Percentiles rank a stretch among this genome's conserved stretches.
phyloP scores from a whole-genome alignment of 2,888 invertebrate species.

The Sminthurides aquaticus region DNA sequence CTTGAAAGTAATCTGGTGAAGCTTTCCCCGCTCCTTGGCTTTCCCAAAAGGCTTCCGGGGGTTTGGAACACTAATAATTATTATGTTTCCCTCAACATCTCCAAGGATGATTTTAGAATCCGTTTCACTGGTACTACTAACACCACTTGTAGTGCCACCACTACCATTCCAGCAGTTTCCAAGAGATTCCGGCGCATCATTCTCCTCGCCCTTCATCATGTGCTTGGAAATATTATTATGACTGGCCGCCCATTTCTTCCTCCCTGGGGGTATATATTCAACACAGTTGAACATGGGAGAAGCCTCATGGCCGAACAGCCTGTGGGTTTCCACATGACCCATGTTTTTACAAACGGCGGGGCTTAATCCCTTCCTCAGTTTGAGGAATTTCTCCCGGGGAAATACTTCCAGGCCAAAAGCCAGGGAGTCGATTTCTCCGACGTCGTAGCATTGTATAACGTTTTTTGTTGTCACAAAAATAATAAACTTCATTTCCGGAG shows the following conservation, averaged over 20 bases:
- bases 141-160: not conserved
- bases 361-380: conserved; percentile 22
- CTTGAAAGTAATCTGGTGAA: conserved; percentile 24
- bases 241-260: not conserved
- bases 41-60: conserved; percentile 25
- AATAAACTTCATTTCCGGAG: conserved; percentile 25
- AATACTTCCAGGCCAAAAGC: conserved; percentile 35
- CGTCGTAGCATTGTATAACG: conserved; percentile 38
- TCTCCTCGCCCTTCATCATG: too few relatives aligned
- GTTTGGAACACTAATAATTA: conserved; percentile 29
- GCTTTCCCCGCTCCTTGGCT: conserved; percentile 31
- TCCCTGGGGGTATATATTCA: conserved; percentile 19
- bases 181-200: not conserved
- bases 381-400: conserved; percentile 32
- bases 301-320: conserved; percentile 28
- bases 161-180: not conserved
- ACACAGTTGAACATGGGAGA: conserved; percentile 29
- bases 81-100: conserved; percentile 31
- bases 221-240: not conserved
- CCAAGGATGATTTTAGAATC: conserved; percentile 31
- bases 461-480: conserved; percentile 36
- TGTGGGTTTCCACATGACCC: conserved; percentile 38
- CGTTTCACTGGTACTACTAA: not conserved
- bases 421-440: conserved; percentile 35
- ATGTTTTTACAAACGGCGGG: conserved; percentile 28